Conservation (phyloP, 2,113 vertebrate genomes). For the Indicator maculatus region DNA sequence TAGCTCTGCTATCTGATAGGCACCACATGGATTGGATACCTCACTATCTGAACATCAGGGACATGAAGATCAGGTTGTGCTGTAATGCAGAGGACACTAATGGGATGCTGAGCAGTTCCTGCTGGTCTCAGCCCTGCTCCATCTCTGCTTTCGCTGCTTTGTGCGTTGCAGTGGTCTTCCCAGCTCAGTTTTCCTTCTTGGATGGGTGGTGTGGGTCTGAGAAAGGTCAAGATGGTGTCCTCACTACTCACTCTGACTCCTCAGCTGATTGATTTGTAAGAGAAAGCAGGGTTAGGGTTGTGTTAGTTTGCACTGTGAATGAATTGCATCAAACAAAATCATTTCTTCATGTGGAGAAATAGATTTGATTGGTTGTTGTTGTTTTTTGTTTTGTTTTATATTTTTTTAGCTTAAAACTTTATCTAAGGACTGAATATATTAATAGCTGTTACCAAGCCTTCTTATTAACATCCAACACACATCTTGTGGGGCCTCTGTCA, state of each 20-base stretch:
- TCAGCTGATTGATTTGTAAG: not conserved
- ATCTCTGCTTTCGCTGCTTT: not conserved
- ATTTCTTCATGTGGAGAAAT: not conserved
- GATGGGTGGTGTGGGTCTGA: not conserved
- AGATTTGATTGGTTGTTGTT: too few relatives aligned
- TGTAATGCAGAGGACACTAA: not conserved
- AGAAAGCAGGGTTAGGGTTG: not conserved
- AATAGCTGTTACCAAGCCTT: not conserved
- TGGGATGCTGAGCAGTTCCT: not conserved
- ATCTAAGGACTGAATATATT: not conserved
- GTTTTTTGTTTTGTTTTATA: too few relatives aligned
- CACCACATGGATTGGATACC: not conserved
- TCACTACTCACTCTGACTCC: not conserved
- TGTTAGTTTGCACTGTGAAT: rapidly evolving
- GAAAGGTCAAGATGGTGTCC: not conserved
- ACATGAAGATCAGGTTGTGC: not conserved
- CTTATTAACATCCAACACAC: too few relatives aligned
- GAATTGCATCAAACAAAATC: not conserved
- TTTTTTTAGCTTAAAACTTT: not conserved
- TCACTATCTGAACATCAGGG: not conserved
- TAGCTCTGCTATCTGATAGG: not conserved
- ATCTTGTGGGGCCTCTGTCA: not conserved
- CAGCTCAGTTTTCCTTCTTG: not conserved
- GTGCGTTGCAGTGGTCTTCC: not conserved
- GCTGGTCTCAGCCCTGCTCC: rapidly evolving